Percentiles rank a stretch among this genome's conserved stretches.
These are phyloP conservation scores for Haliaeetus leucogaster DNA, from an alignment of 2,113 vertebrate genomes.

Conservation along the genomic window DNA sequence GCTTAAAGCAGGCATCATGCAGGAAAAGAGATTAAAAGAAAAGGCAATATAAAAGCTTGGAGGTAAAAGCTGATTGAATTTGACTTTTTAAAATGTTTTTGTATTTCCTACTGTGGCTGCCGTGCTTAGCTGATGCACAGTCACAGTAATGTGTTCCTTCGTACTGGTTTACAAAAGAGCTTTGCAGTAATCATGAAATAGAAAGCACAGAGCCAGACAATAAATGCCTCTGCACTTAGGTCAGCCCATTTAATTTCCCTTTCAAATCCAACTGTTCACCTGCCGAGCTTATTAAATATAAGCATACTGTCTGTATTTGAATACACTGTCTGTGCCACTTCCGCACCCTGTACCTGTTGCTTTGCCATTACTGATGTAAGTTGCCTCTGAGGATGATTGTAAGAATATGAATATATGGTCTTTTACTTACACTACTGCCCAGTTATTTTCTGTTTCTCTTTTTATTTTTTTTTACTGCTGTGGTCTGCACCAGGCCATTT, in stretches of 20 bases:
- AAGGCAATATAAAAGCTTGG: slow-evolving; percentile 16
- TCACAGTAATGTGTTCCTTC: slow-evolving; percentile 46
- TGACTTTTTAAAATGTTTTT: slow-evolving; percentile 55
- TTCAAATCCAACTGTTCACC: slow-evolving; percentile 70
- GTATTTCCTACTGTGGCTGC: slow-evolving; percentile 45
- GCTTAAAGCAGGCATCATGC: background rate
- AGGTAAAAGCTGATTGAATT: slow-evolving; percentile 60
- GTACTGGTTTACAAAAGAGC: slow-evolving; percentile 53
- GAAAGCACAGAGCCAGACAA: slow-evolving; percentile 52
- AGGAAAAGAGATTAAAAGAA: slow-evolving; percentile 34
- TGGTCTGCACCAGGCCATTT: background rate
- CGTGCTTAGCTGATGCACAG: slow-evolving; percentile 36
- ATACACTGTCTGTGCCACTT: slow-evolving; percentile 22
- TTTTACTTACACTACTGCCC: background rate
- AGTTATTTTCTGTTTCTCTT: background rate
- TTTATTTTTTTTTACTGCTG: background rate
- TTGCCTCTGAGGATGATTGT: background rate
- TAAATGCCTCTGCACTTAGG: slow-evolving; percentile 53
- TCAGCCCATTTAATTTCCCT: slow-evolving; percentile 73
- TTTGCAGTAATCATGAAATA: slow-evolving; percentile 54
- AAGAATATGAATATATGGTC: background rate
- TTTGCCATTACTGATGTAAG: slow-evolving; percentile 32
- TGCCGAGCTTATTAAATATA: slow-evolving; percentile 67
- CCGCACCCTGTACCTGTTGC: slow-evolving; percentile 10
- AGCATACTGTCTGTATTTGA: slow-evolving; percentile 44